A percentile compares a stretch with the other conserved stretches of the same genome.
Conservation (phyloP, 1,140 invertebrate genomes). For the Pogonus chalceus region DNA sequence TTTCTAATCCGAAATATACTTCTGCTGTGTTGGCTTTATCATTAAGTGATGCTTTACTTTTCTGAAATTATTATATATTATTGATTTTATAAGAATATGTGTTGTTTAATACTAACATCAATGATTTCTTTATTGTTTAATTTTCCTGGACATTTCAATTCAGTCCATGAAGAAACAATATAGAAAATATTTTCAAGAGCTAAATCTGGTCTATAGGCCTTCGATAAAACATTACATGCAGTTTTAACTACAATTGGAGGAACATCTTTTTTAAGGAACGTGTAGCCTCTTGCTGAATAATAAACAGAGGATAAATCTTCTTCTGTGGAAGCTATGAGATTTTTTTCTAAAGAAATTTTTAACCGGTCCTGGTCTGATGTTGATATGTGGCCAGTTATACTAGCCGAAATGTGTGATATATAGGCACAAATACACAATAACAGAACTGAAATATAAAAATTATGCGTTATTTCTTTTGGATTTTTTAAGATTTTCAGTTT, state of each 20-base stretch:
- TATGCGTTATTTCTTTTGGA: too few species aligned
- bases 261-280: conserved; percentile 20
- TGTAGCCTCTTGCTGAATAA: conserved; percentile 24
- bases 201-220: conserved; percentile 19
- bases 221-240: conserved; percentile 21
- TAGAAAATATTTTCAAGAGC: conserved; percentile 22
- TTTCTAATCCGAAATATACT: conserved; percentile 28
- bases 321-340: background rate
- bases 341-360: background rate
- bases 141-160: conserved; percentile 25
- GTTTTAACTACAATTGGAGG: conserved; percentile 16
- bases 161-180: conserved; percentile 20
- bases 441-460: background rate
- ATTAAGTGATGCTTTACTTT: conserved; percentile 21
- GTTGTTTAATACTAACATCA: conserved; percentile 26
- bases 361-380: background rate
- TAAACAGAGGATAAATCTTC: conserved; percentile 23
- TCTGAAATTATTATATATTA: conserved; percentile 20
- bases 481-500: too few species aligned
- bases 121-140: conserved; percentile 22
- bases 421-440: background rate
- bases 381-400: background rate
- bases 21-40: conserved; percentile 23
- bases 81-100: background rate
- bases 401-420: background rate